Evolutionary conservation across 64 coral and sea anemone genomes (phyloP).

Genomic region (Montipora sp.): DNA sequence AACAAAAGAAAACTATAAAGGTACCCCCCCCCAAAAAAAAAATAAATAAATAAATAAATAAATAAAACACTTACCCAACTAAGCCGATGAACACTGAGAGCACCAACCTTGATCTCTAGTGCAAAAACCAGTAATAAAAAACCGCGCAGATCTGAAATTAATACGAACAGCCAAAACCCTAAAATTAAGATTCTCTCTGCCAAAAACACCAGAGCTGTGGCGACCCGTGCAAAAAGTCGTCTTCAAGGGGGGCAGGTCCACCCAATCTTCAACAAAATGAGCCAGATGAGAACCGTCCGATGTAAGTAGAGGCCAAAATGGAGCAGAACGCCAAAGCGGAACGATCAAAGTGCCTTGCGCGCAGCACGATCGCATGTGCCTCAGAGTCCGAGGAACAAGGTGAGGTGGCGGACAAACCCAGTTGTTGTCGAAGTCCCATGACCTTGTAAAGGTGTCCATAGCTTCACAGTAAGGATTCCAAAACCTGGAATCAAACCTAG

Average conservation of each 20-base stretch:
- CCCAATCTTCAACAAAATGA: not conserved
- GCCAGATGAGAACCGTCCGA: not conserved
- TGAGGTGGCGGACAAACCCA: slow-evolving; percentile 41
- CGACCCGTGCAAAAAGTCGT: slow-evolving; percentile 50
- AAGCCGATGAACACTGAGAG: not conserved
- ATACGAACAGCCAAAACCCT: slow-evolving; percentile 47
- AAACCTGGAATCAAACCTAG: slow-evolving; percentile 46
- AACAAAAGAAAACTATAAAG: not conserved
- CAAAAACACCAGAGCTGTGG: slow-evolving; percentile 55
- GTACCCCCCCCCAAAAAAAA: not conserved
- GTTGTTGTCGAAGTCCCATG: slow-evolving; percentile 8
- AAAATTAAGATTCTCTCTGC: slow-evolving; percentile 48
- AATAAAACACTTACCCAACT: not conserved
- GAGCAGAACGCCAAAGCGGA: not conserved
- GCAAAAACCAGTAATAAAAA: slow-evolving; percentile 41
- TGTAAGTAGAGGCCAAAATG: slow-evolving; percentile 8
- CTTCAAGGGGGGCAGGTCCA: slow-evolving; percentile 5
- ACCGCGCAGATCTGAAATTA: slow-evolving; percentile 53
- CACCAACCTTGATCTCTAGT: slow-evolving; percentile 10
- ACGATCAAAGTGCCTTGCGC: not conserved
- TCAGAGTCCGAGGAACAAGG: not conserved
- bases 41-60: too few species aligned
- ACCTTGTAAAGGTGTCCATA: slow-evolving; percentile 19
- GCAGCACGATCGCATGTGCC: slow-evolving; percentile 30
- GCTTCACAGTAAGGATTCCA: slow-evolving; percentile 14